These are phyloP conservation scores for Trichechus manatus DNA, from an alignment of 2,113 vertebrate genomes.

Conservation along the genomic window DNA sequence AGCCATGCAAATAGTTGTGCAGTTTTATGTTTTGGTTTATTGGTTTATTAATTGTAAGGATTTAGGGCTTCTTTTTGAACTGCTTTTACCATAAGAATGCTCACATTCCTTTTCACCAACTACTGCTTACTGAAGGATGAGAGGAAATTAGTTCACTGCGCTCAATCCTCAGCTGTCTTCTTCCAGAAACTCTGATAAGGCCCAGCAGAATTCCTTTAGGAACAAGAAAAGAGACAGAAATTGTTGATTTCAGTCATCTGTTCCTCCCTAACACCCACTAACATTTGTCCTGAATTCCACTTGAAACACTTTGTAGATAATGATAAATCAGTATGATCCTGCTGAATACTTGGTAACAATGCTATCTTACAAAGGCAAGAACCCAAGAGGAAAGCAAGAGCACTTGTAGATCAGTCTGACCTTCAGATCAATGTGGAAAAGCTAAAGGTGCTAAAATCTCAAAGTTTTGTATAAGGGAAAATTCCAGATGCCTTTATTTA, in stretches of 20 bases:
- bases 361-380: slow-evolving; percentile 22
- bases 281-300: slow-evolving; percentile 61
- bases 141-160: slow-evolving; percentile 43
- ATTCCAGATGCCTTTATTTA: neutral
- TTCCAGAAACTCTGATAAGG: slow-evolving; percentile 47
- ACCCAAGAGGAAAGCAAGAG: slow-evolving; percentile 25
- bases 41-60: slow-evolving; percentile 66
- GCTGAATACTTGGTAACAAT: neutral
- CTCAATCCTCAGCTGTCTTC: slow-evolving; percentile 65
- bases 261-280: slow-evolving; percentile 26
- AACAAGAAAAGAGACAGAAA: slow-evolving; percentile 60
- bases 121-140: slow-evolving; percentile 49
- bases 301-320: slow-evolving; percentile 44
- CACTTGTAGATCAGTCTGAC: neutral
- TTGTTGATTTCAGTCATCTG: slow-evolving; percentile 58
- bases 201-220: slow-evolving; percentile 48
- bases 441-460: neutral
- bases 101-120: slow-evolving; percentile 70
- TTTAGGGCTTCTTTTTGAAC: slow-evolving; percentile 64
- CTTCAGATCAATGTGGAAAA: slow-evolving; percentile 36
- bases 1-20: slow-evolving; percentile 42
- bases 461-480: neutral
- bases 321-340: slow-evolving; percentile 50
- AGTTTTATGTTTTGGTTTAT: slow-evolving; percentile 60
- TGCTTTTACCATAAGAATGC: slow-evolving; percentile 69